These are phyloP conservation scores for Apteryx owenii DNA, from an alignment of 2,113 vertebrate species.

Conservation along the genomic window DNA sequence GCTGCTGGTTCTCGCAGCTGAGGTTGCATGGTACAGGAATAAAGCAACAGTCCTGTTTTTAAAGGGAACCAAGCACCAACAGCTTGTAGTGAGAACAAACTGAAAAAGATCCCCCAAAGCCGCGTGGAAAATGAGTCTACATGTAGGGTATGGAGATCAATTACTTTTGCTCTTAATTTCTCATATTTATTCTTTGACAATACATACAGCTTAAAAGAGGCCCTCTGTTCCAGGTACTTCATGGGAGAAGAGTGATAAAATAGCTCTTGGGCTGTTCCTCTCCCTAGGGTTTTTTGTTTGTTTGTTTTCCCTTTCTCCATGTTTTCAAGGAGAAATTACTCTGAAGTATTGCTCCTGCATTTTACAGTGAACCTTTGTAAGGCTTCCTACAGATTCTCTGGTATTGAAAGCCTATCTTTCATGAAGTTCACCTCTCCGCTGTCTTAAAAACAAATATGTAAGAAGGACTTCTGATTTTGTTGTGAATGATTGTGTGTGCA, in stretches of 20 bases:
- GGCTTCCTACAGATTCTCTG: not conserved
- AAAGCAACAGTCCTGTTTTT: not conserved
- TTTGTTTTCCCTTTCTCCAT: not conserved
- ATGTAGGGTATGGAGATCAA: not conserved
- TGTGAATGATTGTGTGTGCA: rapidly evolving
- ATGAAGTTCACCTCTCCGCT: not conserved
- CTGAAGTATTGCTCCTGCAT: not conserved
- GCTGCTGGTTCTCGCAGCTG: not conserved
- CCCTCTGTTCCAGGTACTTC: not conserved
- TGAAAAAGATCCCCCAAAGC: not conserved
- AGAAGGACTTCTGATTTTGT: not conserved
- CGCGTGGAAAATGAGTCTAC: not conserved
- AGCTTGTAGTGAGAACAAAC: not conserved
- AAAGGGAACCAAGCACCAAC: not conserved
- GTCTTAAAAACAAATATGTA: not conserved
- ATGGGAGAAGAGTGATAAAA: not conserved
- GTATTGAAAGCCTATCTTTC: not conserved
- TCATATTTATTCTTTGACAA: not conserved
- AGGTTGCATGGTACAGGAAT: not conserved
- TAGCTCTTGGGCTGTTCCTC: not conserved
- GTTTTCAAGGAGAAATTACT: not conserved
- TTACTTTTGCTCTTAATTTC: not conserved
- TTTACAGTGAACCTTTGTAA: not conserved
- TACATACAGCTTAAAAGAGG: not conserved
- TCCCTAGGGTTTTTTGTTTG: not conserved